Base-by-base conservation (phyloP, 2,113 vertebrate genomes). In the Myrmecobius fasciatus region DNA sequence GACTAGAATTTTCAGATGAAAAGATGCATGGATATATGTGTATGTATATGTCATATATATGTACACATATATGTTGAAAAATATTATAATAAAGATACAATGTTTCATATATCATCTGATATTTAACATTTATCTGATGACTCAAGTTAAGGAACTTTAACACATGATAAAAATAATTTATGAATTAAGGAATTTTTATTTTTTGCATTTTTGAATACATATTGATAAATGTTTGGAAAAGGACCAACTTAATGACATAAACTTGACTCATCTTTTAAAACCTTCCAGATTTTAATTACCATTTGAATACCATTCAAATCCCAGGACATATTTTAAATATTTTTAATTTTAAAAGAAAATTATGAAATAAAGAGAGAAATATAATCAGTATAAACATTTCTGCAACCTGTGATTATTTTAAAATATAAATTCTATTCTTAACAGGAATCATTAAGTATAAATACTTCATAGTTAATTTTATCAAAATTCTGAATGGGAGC, bases 1-100 rank as follows among this genome's bases (percentile, higher is more conserved):
- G 94, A 93, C 91, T 96, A 91, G 54, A 95, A 94, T 91, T 60
- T 51, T 95, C 89, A 96, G 93, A 89, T 97, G 49, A 96, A 96
- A 95, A 54, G 11, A 25, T 46, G 8, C 90, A 56, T 93, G 24
- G 93, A 31, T 31, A 60, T n/a, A 17, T 20, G 20, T 43, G 7
- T 43, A 8, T 43, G 22, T n/a, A n/a, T 36, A 20, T n/a, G 7
- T 8, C 49, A 20, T 20, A 43, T 20, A 43, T 43, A 43, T 43
- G 2, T 3, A 8, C 24, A 22, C 43, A 8, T 83, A 22, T 43
- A 20, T 11, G 3, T 7, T 83, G n/a, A 22, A 83, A 43, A 83
- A 43, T n/a, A 12, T n/a, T 43, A 43, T 43, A 43, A 22, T 83
- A 43, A 75, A n/a, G 36, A 36, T 75, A 67, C 60, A 83, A 20